Conservation (phyloP, 2,797 vertebrate species). For the Myiotriccus ornatus region DNA sequence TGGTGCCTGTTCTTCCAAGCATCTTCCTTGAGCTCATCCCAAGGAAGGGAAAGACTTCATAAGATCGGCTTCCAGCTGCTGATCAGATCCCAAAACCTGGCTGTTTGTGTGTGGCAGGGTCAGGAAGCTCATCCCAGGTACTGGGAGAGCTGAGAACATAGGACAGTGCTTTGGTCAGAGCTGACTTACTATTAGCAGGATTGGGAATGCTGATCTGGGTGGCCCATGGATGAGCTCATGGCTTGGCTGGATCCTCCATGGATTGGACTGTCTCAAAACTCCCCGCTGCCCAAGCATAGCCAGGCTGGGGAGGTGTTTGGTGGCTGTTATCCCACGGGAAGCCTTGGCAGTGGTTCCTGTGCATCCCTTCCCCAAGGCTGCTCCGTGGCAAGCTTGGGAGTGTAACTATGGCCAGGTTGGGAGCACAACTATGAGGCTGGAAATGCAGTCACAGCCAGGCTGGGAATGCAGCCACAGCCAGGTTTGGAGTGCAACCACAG, state of each 20-base stretch:
- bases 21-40: neutral
- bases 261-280: neutral
- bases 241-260: neutral
- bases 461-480: neutral
- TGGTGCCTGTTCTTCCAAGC: neutral
- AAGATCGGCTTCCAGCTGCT: neutral
- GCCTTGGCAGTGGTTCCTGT: neutral
- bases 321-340: neutral
- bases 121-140: neutral
- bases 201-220: neutral
- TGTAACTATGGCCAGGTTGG: no score
- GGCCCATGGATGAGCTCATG: neutral
- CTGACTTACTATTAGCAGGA: neutral
- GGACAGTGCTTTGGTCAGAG: neutral
- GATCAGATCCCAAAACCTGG: neutral
- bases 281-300: neutral
- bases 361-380: neutral
- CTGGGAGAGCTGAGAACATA: neutral
- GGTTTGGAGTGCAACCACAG: neutral
- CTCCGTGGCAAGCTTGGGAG: accelerated
- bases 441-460: no score
- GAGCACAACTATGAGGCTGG: neutral
- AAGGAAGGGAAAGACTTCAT: neutral
- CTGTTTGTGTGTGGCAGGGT: neutral
- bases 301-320: neutral